Evolutionary conservation across 2,797 vertebrate genomes (phyloP).

Genomic region (Crypturellus tataupa): DNA sequence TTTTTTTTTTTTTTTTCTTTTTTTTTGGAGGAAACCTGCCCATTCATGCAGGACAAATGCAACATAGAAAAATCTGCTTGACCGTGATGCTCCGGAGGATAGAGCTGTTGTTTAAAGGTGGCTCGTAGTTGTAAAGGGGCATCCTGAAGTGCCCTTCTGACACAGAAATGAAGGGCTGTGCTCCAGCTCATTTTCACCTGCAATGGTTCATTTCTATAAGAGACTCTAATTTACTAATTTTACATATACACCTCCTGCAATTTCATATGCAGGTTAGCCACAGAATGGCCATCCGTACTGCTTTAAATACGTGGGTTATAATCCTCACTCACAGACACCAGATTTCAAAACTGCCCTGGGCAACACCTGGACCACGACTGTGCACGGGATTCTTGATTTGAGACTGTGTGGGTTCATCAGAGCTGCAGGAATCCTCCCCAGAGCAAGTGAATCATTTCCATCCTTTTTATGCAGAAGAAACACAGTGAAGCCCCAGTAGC

Average conservation of each 20-base stretch:
- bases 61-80: neutral
- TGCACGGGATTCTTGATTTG: neutral
- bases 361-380: neutral
- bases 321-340: neutral
- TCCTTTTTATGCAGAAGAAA: neutral
- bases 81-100: fast-evolving
- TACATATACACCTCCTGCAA: neutral
- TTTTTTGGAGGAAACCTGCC: slow-evolving; percentile 1
- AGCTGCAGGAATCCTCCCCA: neutral
- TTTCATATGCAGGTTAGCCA: neutral
- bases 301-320: neutral
- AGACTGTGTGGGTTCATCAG: neutral
- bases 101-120: slow-evolving; percentile 7
- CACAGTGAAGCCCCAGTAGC: neutral
- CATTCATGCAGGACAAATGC: neutral
- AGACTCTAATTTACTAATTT: neutral
- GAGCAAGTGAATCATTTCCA: neutral
- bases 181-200: slow-evolving; percentile 27
- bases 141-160: neutral
- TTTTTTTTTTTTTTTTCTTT: neutral
- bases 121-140: neutral
- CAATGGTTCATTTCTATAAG: neutral
- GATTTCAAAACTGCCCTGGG: neutral
- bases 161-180: neutral
- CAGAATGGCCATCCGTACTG: neutral